Conservation (phyloP, 2,113 vertebrate genomes). For the Chascanopsetta lugubris region DNA sequence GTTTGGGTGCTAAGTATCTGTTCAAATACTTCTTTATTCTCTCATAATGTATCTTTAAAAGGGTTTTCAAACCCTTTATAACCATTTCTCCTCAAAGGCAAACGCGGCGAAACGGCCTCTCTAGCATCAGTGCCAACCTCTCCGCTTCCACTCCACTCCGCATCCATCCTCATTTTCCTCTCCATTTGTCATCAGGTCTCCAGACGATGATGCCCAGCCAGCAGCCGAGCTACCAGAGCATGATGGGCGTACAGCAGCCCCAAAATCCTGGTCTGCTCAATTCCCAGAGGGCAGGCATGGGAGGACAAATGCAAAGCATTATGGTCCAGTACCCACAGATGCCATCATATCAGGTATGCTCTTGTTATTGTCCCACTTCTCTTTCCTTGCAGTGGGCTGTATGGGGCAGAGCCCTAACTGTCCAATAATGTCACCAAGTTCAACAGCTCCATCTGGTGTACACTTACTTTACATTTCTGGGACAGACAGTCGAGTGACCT, state of each 20-base stretch:
- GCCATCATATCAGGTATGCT: constrained; percentile 95
- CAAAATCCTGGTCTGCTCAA: constrained; percentile 90
- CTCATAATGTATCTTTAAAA: background rate
- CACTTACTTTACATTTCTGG: background rate
- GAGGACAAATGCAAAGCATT: constrained; percentile 94
- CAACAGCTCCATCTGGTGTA: constrained; percentile 43
- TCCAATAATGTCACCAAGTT: background rate
- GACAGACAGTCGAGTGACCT: background rate
- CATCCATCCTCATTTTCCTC: background rate
- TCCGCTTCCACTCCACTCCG: background rate
- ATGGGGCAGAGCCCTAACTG: too few relatives aligned
- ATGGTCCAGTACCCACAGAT: constrained; percentile 98
- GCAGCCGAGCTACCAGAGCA: constrained; percentile 93
- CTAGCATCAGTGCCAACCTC: background rate
- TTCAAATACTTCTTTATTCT: background rate
- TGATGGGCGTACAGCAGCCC: constrained; percentile 94
- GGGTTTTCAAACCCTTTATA: background rate
- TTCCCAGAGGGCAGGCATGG: constrained; percentile 88
- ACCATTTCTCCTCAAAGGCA: background rate
- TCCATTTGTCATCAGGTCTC: constrained; percentile 81
- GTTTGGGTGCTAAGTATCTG: background rate
- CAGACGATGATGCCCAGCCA: constrained; percentile 96
- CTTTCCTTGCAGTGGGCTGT: background rate
- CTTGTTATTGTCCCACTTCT: background rate
- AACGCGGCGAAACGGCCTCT: background rate